Conservation (phyloP, 2,888 invertebrate species). For the Sarcophaga carnaria region DNA sequence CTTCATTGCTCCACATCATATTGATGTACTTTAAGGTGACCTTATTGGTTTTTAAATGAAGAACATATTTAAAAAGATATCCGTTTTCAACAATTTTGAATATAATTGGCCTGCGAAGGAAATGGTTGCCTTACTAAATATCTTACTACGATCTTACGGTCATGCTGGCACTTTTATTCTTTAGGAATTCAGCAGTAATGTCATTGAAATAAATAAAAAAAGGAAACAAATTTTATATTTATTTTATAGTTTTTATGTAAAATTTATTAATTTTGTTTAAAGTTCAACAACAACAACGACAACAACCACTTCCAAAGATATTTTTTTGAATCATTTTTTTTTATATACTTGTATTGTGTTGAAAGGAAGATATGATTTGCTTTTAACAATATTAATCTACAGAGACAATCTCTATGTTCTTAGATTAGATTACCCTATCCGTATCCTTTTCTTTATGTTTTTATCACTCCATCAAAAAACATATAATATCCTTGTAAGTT, state of each 20-base stretch:
- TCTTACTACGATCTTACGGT: too few species aligned
- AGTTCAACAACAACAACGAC: neutral
- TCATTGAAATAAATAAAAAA: neutral
- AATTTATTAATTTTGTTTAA: constrained; percentile 4
- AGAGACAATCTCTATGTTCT: constrained; percentile 33
- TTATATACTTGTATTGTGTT: neutral
- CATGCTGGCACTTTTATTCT: too few species aligned
- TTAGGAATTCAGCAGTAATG: neutral
- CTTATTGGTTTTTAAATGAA: too few species aligned
- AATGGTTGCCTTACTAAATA: too few species aligned
- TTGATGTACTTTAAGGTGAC: too few species aligned
- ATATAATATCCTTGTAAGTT: constrained; percentile 42
- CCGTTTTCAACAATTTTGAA: too few species aligned
- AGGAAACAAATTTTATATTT: neutral
- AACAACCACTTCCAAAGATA: too few species aligned
- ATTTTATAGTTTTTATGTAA: neutral
- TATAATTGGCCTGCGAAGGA: too few species aligned
- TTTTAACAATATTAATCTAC: constrained; percentile 43
- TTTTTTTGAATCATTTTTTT: too few species aligned
- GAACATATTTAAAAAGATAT: too few species aligned
- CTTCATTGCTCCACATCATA: too few species aligned
- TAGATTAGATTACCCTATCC: neutral
- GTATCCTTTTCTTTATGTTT: neutral
- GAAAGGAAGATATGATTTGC: constrained; percentile 14
- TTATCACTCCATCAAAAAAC: neutral